Conservation (phyloP, 2,888 invertebrate genomes). For the Aleiodes testaceus region DNA sequence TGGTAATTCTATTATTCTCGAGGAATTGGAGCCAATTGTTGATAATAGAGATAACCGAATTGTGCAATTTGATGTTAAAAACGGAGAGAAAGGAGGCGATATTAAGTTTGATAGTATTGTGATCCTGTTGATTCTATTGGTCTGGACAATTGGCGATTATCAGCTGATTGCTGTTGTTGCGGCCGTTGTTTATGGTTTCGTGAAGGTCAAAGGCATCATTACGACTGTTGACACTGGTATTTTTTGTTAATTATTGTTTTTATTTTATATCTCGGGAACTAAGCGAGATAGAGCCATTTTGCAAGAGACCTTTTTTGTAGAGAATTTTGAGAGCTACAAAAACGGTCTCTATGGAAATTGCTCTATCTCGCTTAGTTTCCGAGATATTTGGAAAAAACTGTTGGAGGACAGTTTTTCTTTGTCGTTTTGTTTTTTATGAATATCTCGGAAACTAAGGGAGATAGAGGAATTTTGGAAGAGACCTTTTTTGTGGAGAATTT, state of each 20-base stretch:
- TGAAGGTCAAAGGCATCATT: conserved; percentile 55
- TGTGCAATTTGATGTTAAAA: conserved; percentile 49
- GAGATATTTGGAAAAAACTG: too few species aligned
- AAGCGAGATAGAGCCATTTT: background rate
- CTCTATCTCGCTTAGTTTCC: too few species aligned
- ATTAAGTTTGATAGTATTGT: conserved; percentile 30
- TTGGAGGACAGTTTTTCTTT: too few species aligned
- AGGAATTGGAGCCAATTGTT: conserved; percentile 42
- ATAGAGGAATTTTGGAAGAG: too few species aligned
- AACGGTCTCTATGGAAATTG: too few species aligned
- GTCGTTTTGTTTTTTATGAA: too few species aligned
- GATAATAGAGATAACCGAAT: conserved; percentile 39
- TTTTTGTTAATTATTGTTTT: conserved; percentile 12
- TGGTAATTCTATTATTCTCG: conserved; percentile 48
- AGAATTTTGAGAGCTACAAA: too few species aligned
- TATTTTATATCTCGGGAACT: background rate
- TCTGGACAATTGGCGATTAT: background rate
- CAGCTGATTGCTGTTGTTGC: conserved; percentile 35
- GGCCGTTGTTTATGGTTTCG: conserved; percentile 46
- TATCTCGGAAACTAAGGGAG: too few species aligned
- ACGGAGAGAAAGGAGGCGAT: conserved; percentile 31
- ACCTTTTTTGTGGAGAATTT: too few species aligned
- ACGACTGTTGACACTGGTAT: conserved; percentile 60
- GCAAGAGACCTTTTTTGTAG: too few species aligned
- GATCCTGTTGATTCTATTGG: conserved; percentile 29